A percentile compares a stretch with the other conserved stretches of the same genome.
phyloP scores from a whole-genome alignment of 2,888 invertebrate species.

The Heliconius ethilla region DNA sequence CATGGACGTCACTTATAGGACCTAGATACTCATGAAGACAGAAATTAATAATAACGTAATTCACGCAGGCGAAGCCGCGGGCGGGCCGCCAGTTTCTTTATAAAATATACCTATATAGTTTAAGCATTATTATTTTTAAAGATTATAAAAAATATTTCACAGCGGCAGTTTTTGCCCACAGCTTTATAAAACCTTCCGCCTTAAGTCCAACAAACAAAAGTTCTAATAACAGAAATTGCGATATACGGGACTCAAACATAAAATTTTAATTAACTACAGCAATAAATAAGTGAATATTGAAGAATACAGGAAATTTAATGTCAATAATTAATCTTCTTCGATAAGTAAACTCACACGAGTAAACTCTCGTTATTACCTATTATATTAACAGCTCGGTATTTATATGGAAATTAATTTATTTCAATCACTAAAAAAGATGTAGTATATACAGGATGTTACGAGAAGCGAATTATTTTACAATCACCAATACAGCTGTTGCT shows the following conservation, averaged over 20 bases:
- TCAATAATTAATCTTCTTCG: slow-evolving; percentile 5
- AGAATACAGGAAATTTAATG: slow-evolving; percentile 1
- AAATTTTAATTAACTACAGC: not conserved
- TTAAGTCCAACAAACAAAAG: not conserved
- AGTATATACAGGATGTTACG: slow-evolving; percentile 14
- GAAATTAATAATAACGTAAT: too few species aligned
- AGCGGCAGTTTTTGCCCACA: not conserved
- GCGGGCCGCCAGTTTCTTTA: too few species aligned
- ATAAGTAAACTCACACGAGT: slow-evolving; percentile 14
- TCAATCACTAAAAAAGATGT: slow-evolving; percentile 12
- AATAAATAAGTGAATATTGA: not conserved
- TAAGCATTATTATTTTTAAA: too few species aligned
- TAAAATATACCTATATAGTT: too few species aligned
- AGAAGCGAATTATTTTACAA: slow-evolving; percentile 30
- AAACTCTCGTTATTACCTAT: not conserved
- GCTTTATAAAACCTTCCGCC: not conserved
- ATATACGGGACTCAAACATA: not conserved
- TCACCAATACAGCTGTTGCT: slow-evolving; percentile 28
- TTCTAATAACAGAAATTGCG: not conserved
- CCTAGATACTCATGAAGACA: too few species aligned
- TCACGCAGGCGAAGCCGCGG: too few species aligned
- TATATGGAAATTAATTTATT: slow-evolving; percentile 19
- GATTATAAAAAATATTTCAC: not conserved
- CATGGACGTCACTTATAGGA: too few species aligned
- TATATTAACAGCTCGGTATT: slow-evolving; percentile 3